Evolutionary conservation across 2,888 invertebrate genomes (phyloP).

Genomic region (Hypselothyrea guttata): DNA sequence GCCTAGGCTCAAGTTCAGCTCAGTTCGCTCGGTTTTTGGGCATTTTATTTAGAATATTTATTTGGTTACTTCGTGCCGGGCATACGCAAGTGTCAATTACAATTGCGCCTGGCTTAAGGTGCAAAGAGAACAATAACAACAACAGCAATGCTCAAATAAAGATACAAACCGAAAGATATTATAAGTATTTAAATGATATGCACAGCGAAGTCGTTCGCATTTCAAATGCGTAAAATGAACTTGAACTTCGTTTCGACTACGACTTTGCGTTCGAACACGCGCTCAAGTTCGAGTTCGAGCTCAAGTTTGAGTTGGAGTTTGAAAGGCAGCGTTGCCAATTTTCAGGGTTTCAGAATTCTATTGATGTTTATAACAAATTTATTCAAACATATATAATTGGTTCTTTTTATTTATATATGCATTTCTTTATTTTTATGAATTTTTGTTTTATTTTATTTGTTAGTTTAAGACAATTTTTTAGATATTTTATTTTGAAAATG

Average conservation of each 20-base stretch:
- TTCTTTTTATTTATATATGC: too few species aligned
- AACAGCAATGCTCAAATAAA: too few species aligned
- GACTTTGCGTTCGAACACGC: background rate
- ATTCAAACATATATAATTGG: too few species aligned
- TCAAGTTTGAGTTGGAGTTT: constrained; percentile 3
- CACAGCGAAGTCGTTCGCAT: constrained; percentile 40
- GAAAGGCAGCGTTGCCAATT: too few species aligned
- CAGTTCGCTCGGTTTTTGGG: constrained; percentile 5
- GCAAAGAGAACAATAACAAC: constrained; percentile 23
- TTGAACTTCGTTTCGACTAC: constrained; percentile 66
- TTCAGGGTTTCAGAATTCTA: too few species aligned
- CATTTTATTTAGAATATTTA: too few species aligned
- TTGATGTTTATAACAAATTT: too few species aligned
- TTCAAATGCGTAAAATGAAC: constrained; percentile 70
- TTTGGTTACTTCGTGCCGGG: constrained; percentile 23
- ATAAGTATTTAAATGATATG: constrained; percentile 43
- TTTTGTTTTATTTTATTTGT: too few species aligned
- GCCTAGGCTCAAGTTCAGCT: constrained; percentile 8
- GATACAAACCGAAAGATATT: constrained; percentile 2
- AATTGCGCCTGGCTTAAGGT: constrained; percentile 46
- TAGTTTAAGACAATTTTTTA: too few species aligned
- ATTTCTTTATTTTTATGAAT: too few species aligned
- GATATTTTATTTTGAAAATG: too few species aligned
- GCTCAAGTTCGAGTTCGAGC: background rate
- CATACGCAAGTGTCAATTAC: constrained; percentile 63